These are phyloP conservation scores for Micoletzkya japonica DNA, from an alignment of 2,888 invertebrate genomes.

Conservation along the genomic window DNA sequence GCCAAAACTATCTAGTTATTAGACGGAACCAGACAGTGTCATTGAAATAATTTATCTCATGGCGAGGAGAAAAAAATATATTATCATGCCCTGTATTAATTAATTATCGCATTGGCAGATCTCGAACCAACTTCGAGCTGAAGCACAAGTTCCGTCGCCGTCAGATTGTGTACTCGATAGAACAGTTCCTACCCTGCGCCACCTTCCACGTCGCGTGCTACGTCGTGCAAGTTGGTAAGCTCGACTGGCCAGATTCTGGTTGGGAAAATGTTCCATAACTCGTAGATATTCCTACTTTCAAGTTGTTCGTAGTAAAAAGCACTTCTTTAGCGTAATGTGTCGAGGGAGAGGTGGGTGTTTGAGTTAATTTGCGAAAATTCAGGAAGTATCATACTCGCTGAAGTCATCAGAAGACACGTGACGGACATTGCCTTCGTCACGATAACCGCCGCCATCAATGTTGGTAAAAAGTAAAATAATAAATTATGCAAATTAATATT, in stretches of 20 bases:
- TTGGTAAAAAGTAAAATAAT: background rate
- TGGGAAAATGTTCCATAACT: background rate
- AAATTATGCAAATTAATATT: background rate
- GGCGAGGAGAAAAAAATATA: too few relatives aligned
- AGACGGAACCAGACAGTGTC: too few relatives aligned
- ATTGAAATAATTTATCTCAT: too few relatives aligned
- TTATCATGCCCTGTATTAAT: too few relatives aligned
- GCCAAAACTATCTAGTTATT: too few relatives aligned
- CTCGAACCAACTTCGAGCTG: too few relatives aligned
- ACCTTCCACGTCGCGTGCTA: constrained; percentile 12
- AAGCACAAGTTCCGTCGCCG: constrained; percentile 6
- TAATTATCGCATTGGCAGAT: too few relatives aligned
- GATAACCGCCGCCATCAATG: constrained; percentile 7
- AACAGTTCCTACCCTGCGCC: constrained; percentile 20
- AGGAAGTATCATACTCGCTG: background rate
- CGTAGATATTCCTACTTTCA: too few relatives aligned
- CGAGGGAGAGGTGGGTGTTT: background rate
- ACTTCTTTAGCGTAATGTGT: background rate
- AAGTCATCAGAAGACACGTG: background rate
- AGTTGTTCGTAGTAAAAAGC: too few relatives aligned
- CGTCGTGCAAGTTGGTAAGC: constrained; percentile 3
- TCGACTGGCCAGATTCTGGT: background rate
- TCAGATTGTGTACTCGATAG: constrained; percentile 19
- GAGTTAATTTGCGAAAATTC: background rate
- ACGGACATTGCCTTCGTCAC: constrained; percentile 6